These are phyloP conservation scores for Samia ricini DNA, from an alignment of 1,140 invertebrate genomes.

Conservation along the genomic window DNA sequence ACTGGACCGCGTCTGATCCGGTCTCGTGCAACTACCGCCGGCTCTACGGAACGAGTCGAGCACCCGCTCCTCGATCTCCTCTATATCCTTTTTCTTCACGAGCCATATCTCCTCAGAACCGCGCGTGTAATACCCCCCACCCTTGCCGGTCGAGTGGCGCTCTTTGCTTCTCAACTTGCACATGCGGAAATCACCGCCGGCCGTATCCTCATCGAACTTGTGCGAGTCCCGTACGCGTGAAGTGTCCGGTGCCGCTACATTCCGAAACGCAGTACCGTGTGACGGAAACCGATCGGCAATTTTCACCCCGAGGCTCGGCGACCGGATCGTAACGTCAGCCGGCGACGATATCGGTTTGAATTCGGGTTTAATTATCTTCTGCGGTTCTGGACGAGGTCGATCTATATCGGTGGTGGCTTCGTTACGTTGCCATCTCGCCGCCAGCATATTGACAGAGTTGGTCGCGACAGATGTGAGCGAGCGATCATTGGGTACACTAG, in stretches of 20 bases:
- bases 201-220: slow-evolving; percentile 56
- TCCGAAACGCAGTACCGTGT: slow-evolving; percentile 66
- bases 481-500: not conserved
- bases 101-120: slow-evolving; percentile 72
- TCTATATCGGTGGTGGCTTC: slow-evolving; percentile 35
- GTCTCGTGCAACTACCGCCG: slow-evolving; percentile 56
- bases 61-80: slow-evolving; percentile 68
- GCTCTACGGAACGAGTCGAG: slow-evolving; percentile 65
- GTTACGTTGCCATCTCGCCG: slow-evolving; percentile 49
- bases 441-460: slow-evolving; percentile 31
- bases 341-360: slow-evolving; percentile 61
- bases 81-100: slow-evolving; percentile 72
- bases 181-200: slow-evolving; percentile 59
- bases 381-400: slow-evolving; percentile 47
- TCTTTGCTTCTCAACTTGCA: slow-evolving; percentile 65
- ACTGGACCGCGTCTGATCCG: slow-evolving; percentile 32
- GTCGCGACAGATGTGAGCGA: slow-evolving; percentile 24
- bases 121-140: slow-evolving; percentile 64
- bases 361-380: slow-evolving; percentile 69
- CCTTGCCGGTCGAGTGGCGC: slow-evolving; percentile 63
- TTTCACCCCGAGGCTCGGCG: slow-evolving; percentile 60
- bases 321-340: slow-evolving; percentile 60
- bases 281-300: slow-evolving; percentile 65
- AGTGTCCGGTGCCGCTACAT: slow-evolving; percentile 56
- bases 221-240: slow-evolving; percentile 32